Conservation (phyloP, 2,113 vertebrate species). For the Tyrannus savana region DNA sequence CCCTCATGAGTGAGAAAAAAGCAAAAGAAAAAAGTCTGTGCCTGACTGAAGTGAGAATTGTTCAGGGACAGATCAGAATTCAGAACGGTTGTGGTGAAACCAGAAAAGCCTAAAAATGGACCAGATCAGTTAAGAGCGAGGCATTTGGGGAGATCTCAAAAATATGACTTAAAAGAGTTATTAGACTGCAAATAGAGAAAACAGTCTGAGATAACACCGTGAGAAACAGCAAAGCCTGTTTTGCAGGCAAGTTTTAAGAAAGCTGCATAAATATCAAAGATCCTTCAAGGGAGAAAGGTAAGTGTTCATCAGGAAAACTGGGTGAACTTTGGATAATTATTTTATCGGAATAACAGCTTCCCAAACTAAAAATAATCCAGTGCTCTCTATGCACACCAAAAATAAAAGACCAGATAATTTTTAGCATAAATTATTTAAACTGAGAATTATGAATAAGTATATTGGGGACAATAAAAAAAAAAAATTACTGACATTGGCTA, state of each 20-base stretch:
- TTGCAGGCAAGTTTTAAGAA: background rate
- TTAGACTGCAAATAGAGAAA: background rate
- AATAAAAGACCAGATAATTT: background rate
- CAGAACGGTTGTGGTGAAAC: background rate
- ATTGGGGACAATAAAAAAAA: background rate
- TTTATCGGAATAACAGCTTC: background rate
- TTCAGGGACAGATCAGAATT: background rate
- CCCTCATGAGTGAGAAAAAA: background rate
- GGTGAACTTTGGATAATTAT: background rate
- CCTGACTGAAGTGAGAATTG: background rate
- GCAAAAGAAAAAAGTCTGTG: background rate
- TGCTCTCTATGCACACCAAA: background rate
- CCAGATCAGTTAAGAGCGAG: background rate
- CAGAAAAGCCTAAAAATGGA: background rate
- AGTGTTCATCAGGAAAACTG: background rate
- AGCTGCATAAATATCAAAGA: background rate
- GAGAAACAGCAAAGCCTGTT: background rate
- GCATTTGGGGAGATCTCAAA: background rate
- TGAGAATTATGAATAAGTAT: background rate
- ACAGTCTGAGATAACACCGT: background rate
- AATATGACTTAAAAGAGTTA: background rate
- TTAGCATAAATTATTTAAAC: background rate
- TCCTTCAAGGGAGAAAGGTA: background rate
- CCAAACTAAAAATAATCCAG: background rate
- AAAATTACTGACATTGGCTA: background rate